Conservation (phyloP, 2,113 vertebrate genomes). For the Laticauda colubrina region DNA sequence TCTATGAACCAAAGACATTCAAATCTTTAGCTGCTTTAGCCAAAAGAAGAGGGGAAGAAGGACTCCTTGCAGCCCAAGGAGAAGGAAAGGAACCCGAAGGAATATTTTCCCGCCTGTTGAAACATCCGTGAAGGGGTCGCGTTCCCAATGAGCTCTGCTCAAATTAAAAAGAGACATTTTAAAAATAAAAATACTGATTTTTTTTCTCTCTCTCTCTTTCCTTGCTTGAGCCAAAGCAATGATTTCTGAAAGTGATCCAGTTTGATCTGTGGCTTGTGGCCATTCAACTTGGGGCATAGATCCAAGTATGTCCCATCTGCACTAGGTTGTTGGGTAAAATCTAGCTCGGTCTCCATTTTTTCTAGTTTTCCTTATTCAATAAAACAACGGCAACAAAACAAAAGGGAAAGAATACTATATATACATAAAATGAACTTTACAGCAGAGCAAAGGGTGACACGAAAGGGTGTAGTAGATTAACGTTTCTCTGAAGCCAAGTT, state of each 20-base stretch:
- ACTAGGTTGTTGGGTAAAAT: background rate
- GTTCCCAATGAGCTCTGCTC: background rate
- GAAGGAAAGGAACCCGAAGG: conserved; percentile 86
- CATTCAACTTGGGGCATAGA: background rate
- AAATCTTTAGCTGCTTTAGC: conserved; percentile 85
- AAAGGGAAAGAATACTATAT: background rate
- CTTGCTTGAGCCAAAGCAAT: background rate
- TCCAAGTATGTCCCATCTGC: background rate
- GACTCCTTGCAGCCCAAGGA: conserved; percentile 81
- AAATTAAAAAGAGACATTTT: background rate
- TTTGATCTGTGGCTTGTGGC: background rate
- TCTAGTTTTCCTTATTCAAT: background rate
- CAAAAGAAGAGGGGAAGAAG: conserved; percentile 82
- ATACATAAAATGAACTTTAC: background rate
- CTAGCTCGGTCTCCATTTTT: background rate
- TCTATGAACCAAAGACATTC: conserved; percentile 91
- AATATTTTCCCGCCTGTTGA: conserved; percentile 84
- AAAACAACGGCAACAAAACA: background rate
- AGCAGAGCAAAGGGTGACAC: background rate
- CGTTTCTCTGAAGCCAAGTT: background rate
- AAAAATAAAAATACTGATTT: background rate
- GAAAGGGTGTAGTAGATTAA: background rate
- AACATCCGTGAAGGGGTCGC: conserved; percentile 62
- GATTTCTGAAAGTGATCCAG: background rate
- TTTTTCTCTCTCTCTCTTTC: background rate